Conservation (phyloP, 2,888 invertebrate species). For the Elysia crispata region DNA sequence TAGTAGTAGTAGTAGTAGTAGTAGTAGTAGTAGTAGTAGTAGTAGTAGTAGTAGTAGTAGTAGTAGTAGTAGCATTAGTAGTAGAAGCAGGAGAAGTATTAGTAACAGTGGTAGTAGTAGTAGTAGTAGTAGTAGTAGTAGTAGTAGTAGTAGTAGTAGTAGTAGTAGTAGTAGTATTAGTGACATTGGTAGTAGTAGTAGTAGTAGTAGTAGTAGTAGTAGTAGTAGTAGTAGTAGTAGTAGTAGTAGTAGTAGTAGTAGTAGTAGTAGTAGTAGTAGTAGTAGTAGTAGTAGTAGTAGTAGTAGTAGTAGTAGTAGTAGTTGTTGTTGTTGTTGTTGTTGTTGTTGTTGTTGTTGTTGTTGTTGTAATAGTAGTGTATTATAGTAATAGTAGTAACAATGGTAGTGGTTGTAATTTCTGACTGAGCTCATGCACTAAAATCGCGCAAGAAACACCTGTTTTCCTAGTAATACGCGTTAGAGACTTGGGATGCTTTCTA, state of each 20-base stretch:
- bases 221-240: constrained; percentile 52
- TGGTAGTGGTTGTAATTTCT: background rate
- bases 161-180: too few relatives aligned
- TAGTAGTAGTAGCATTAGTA: constrained; percentile 18
- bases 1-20: constrained; percentile 13
- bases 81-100: too few relatives aligned
- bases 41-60: constrained; percentile 33
- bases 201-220: constrained; percentile 53
- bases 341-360: background rate
- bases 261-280: constrained; percentile 38
- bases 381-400: background rate
- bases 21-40: constrained; percentile 10
- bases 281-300: background rate
- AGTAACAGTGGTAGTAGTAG: background rate
- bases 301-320: constrained; percentile 9
- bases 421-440: too few relatives aligned
- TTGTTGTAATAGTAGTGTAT: too few relatives aligned
- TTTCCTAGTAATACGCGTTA: too few relatives aligned
- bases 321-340: background rate
- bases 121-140: constrained; percentile 48
- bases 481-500: too few relatives aligned
- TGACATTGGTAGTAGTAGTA: too few relatives aligned
- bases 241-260: constrained; percentile 48
- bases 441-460: too few relatives aligned
- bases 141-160: constrained; percentile 51